Percentiles rank a stretch among this genome's conserved stretches.
Evolutionary conservation across 2,888 invertebrate species (phyloP).

Genomic region (Pemphredon lugubris): DNA sequence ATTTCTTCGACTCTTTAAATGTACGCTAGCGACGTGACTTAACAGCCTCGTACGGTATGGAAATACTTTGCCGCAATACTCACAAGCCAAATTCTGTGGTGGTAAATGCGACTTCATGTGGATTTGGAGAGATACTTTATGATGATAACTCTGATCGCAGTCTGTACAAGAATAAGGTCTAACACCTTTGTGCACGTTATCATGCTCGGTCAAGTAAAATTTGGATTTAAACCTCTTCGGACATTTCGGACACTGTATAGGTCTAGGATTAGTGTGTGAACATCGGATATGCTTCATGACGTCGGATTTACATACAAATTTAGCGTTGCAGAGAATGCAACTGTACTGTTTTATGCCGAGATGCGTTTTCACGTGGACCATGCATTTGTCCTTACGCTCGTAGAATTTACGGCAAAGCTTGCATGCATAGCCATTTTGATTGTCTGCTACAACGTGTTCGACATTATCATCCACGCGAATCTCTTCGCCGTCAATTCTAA

Average conservation of each 20-base stretch:
- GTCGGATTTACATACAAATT: constrained; percentile 79
- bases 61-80: constrained; percentile 79
- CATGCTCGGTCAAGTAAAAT: constrained; percentile 79
- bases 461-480: constrained; percentile 79
- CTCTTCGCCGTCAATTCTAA: constrained; percentile 77
- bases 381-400: constrained; percentile 79
- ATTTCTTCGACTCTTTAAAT: constrained; percentile 78
- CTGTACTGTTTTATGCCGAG: constrained; percentile 79
- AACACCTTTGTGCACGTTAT: constrained; percentile 79
- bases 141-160: constrained; percentile 79
- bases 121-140: constrained; percentile 80
- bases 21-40: constrained; percentile 79
- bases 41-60: constrained; percentile 78
- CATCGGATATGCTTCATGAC: constrained; percentile 80
- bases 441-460: constrained; percentile 72
- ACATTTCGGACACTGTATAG: constrained; percentile 79
- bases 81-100: constrained; percentile 79
- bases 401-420: constrained; percentile 78
- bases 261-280: constrained; percentile 79
- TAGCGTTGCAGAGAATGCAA: constrained; percentile 77
- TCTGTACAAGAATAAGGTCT: constrained; percentile 77
- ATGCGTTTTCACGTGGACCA: constrained; percentile 79
- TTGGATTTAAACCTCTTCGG: constrained; percentile 79
- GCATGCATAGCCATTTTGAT: constrained; percentile 76
- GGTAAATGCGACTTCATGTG: constrained; percentile 79